Evolutionary conservation across 2,888 invertebrate genomes (phyloP).

Genomic region (Torymus auratus): DNA sequence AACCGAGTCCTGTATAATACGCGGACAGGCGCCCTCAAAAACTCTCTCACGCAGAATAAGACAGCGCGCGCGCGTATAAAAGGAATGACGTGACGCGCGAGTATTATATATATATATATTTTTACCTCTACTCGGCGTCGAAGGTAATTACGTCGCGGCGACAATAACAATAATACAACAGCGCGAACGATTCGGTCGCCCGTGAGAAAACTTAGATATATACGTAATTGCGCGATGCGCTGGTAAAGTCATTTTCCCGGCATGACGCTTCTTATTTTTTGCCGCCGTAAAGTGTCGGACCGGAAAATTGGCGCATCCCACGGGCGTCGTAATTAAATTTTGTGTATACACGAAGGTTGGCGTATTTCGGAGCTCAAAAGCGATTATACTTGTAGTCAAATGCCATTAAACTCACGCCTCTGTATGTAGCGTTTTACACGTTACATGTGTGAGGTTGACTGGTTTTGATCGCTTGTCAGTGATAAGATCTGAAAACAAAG

Average conservation of each 20-base stretch:
- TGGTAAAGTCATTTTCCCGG: no score
- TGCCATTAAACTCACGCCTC: no score
- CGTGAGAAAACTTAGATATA: conserved; percentile 42
- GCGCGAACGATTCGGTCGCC: conserved; percentile 9
- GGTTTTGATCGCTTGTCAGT: conserved; percentile 10
- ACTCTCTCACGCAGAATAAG: conserved; percentile 40
- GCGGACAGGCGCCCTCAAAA: conserved; percentile 30
- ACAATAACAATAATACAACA: conserved; percentile 6
- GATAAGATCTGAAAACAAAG: conserved; percentile 16
- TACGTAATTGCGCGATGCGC: not conserved
- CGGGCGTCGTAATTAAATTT: no score
- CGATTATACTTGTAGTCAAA: no score
- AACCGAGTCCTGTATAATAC: conserved; percentile 1
- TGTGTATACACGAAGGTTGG: no score
- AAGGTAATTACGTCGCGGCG: conserved; percentile 27
- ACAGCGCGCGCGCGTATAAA: conserved; percentile 16
- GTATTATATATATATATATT: no score
- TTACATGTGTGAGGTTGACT: not conserved
- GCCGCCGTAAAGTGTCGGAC: no score
- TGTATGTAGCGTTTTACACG: no score
- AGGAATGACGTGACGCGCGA: conserved; percentile 30
- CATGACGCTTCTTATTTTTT: no score
- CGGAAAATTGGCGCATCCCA: no score
- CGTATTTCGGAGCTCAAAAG: no score
- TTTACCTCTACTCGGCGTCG: conserved; percentile 1